phyloP scores from a whole-genome alignment of 2,113 vertebrate species.

The Dolichotis patagonum region DNA sequence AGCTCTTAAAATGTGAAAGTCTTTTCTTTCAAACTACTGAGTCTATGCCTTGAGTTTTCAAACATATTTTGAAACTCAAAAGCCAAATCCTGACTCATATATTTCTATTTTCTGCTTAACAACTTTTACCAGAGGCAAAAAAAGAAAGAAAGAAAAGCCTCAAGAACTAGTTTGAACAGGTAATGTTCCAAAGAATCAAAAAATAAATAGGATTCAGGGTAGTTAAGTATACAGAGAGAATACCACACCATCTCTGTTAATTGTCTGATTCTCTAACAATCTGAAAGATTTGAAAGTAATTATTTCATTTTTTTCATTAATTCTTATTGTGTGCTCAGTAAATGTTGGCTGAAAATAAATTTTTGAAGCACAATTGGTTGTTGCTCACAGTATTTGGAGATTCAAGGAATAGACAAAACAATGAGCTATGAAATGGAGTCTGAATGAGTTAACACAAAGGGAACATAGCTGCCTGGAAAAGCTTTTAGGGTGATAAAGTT shows the following conservation, averaged over 20 bases:
- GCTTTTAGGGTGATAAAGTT: not conserved
- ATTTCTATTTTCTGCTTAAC: not conserved
- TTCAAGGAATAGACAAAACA: slow-evolving; percentile 41
- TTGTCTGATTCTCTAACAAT: not conserved
- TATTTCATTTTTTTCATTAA: slow-evolving; percentile 34
- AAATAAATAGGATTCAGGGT: not conserved
- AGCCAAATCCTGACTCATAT: not conserved
- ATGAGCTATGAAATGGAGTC: not conserved
- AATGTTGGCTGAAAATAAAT: slow-evolving; percentile 15
- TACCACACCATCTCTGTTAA: not conserved
- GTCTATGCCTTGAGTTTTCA: slow-evolving; percentile 48
- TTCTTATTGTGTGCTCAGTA: not conserved
- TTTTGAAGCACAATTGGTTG: not conserved
- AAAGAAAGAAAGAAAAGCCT: not conserved
- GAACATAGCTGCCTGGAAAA: not conserved
- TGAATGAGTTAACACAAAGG: not conserved
- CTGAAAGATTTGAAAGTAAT: not conserved
- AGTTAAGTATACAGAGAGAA: not conserved
- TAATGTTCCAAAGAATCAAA: not conserved
- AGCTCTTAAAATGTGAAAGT: not conserved
- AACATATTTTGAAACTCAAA: slow-evolving; percentile 50
- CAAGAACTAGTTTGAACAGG: not conserved
- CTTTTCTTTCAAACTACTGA: slow-evolving; percentile 40
- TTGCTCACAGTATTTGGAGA: not conserved
- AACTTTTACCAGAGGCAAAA: not conserved